Conservation (phyloP, 1,140 invertebrate genomes). For the Batillaria attramentaria region DNA sequence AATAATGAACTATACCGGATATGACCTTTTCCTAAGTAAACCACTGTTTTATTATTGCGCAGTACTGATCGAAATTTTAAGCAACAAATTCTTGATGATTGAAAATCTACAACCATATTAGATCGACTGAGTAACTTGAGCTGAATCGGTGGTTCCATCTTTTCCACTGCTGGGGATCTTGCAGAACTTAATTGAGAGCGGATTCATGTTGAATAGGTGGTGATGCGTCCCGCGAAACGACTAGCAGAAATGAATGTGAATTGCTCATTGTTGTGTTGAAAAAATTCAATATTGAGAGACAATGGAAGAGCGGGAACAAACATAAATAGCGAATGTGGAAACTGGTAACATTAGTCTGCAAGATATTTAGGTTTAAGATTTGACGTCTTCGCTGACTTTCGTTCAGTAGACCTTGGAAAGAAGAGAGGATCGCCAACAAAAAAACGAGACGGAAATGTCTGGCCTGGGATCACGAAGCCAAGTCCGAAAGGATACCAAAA, state of each 20-base stretch:
- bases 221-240: constrained; percentile 24
- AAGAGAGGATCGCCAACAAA: constrained; percentile 8
- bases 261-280: constrained; percentile 21
- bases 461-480: constrained; percentile 30
- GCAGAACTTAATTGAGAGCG: constrained; percentile 14
- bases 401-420: constrained; percentile 17
- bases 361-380: not conserved
- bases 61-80: not conserved
- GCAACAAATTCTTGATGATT: not conserved
- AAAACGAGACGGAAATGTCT: constrained; percentile 29
- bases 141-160: too few species aligned
- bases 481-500: constrained; percentile 80
- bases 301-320: constrained; percentile 24
- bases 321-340: not conserved
- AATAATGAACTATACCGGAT: constrained; percentile 22
- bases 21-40: constrained; percentile 22
- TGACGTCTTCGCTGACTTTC: not conserved
- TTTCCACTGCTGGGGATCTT: too few species aligned
- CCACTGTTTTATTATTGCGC: not conserved
- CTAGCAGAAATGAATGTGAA: constrained; percentile 35
- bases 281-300: constrained; percentile 21
- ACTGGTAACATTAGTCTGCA: not conserved
- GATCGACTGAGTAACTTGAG: not conserved
- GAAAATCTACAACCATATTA: not conserved
- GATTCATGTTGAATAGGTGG: not conserved